A percentile compares a stretch with the other conserved stretches of the same genome.
phyloP scores from a whole-genome alignment of 2,113 vertebrate genomes.

The Chitala chitala region DNA sequence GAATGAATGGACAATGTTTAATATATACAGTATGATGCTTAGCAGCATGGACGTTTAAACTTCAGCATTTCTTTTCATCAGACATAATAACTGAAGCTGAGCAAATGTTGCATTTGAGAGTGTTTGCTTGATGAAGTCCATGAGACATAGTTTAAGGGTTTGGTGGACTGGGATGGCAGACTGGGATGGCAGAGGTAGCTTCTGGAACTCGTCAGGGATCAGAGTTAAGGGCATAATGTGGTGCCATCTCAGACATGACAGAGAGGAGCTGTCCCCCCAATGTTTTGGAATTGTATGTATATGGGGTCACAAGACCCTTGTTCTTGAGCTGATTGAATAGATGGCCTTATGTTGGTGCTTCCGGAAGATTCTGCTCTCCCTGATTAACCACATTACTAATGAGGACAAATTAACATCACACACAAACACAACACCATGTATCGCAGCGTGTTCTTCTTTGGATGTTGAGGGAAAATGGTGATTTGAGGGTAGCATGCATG shows the following conservation, averaged over 20 bases:
- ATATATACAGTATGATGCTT: no score
- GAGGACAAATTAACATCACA: neutral
- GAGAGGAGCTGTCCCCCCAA: no score
- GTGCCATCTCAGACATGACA: neutral
- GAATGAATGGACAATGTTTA: no score
- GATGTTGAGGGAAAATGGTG: neutral
- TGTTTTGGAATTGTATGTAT: no score
- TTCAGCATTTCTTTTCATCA: no score
- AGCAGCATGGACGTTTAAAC: no score
- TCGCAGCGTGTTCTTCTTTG: neutral
- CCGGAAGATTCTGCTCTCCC: neutral
- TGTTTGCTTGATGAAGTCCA: neutral
- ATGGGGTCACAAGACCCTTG: neutral
- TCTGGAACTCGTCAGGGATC: neutral
- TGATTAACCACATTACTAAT: neutral
- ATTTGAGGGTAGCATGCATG: slow-evolving; percentile 4
- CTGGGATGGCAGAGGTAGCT: no score
- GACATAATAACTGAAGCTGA: no score
- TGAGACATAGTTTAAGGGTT: neutral
- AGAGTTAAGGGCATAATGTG: neutral
- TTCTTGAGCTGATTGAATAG: neutral
- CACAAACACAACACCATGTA: neutral
- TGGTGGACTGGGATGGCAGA: neutral
- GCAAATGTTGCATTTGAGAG: neutral
- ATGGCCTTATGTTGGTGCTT: neutral